Conservation (phyloP, 2,113 vertebrate species). For the Platanista minor region DNA sequence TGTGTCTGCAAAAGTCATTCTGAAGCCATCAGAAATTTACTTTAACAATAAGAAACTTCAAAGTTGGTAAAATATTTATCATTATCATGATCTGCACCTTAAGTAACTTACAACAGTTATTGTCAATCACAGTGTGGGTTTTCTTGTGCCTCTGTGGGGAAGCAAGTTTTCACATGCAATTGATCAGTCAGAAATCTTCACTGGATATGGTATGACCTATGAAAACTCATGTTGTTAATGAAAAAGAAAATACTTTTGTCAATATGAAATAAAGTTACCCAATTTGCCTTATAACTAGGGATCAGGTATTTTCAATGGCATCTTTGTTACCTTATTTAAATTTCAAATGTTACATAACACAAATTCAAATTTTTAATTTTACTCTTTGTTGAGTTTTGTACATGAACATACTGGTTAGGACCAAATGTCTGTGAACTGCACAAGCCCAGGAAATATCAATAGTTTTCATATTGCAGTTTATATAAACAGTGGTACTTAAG, state of each 20-base stretch:
- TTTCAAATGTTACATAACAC: neutral
- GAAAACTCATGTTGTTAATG: neutral
- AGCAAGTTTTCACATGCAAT: neutral
- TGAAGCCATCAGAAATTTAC: neutral
- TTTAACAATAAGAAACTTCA: neutral
- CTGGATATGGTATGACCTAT: neutral
- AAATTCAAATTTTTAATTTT: neutral
- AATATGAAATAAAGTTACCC: neutral
- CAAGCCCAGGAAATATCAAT: neutral
- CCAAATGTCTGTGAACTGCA: neutral
- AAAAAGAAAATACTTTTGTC: neutral
- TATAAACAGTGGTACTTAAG: neutral
- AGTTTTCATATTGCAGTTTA: neutral
- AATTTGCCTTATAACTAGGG: neutral
- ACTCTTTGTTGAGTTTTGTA: neutral
- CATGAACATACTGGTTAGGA: neutral
- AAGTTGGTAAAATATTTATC: neutral
- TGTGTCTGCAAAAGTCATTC: neutral
- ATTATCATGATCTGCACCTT: neutral
- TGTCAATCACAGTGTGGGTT: neutral
- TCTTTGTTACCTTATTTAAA: neutral
- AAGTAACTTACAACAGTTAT: neutral
- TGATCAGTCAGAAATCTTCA: neutral
- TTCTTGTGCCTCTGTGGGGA: neutral
- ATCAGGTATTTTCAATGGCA: neutral